These are phyloP conservation scores for Campylomormyrus tamandua DNA, from an alignment of 2,113 vertebrate species.

Conservation along the genomic window DNA sequence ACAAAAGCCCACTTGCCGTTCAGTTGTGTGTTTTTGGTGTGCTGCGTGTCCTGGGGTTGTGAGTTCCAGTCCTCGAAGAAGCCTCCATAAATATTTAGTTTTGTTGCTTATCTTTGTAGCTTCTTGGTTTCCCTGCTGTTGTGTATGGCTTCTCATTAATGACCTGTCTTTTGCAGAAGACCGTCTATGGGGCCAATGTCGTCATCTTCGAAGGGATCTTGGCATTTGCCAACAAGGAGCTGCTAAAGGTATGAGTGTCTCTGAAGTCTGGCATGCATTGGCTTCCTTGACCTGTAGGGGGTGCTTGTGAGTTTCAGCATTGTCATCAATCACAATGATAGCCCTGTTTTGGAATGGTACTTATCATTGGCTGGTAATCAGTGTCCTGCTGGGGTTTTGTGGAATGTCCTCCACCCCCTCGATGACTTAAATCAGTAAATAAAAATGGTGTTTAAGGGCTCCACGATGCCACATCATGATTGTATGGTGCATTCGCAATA, in stretches of 20 bases:
- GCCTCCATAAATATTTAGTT: background rate
- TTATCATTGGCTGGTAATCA: background rate
- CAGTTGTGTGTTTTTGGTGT: background rate
- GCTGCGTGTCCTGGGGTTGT: background rate
- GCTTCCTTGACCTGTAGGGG: background rate
- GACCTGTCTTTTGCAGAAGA: constrained; percentile 65
- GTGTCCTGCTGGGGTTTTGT: background rate
- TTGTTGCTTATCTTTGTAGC: background rate
- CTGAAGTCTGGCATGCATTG: background rate
- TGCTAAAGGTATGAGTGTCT: constrained; percentile 69
- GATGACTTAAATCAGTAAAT: background rate
- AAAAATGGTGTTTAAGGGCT: background rate
- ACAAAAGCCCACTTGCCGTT: background rate
- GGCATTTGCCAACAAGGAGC: constrained; percentile 83
- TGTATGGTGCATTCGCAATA: too few relatives aligned
- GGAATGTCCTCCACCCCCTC: background rate
- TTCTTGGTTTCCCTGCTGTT: background rate
- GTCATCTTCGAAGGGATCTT: constrained; percentile 85
- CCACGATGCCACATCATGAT: background rate
- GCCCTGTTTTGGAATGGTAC: background rate
- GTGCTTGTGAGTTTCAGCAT: background rate
- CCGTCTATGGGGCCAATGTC: constrained; percentile 79
- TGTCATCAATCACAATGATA: background rate
- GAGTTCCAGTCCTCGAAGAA: background rate
- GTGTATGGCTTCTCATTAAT: background rate